phyloP scores from a whole-genome alignment of 2,888 invertebrate species.

The Tridacna crocea region DNA sequence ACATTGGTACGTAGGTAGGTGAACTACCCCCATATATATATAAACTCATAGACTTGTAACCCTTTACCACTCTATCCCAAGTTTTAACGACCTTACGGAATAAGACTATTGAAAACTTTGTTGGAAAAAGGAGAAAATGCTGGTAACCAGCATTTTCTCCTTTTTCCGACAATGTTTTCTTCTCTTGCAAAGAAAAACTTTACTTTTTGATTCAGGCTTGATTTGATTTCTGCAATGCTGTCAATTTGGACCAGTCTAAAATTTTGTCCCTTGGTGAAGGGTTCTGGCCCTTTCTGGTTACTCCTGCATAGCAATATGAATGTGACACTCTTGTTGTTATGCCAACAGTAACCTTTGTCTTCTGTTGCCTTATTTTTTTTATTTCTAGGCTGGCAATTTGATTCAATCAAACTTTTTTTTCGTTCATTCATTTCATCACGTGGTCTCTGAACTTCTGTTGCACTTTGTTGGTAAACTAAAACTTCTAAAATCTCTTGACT shows the following conservation, averaged over 20 bases:
- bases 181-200: no score
- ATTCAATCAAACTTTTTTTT: constrained; percentile 4
- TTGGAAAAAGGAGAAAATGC: no score
- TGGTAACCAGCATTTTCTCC: no score
- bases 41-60: constrained; percentile 68
- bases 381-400: constrained; percentile 40
- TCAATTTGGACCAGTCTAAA: no score
- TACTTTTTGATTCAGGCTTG: no score
- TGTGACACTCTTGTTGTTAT: constrained; percentile 61
- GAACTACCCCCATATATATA: constrained; percentile 58
- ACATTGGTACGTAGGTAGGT: constrained; percentile 69
- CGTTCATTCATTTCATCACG: constrained; percentile 17
- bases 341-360: constrained; percentile 63
- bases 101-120: no score
- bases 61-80: no score
- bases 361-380: constrained; percentile 60
- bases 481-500: no score
- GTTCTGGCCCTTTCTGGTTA: constrained; percentile 53
- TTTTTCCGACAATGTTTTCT: no score
- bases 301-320: constrained; percentile 64
- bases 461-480: neutral
- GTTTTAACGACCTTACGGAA: no score
- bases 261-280: no score
- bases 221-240: no score
- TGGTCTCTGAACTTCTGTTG: constrained; percentile 35